These are phyloP conservation scores for Dasypogon diadema DNA, from an alignment of 2,888 invertebrate species.

Conservation along the genomic window DNA sequence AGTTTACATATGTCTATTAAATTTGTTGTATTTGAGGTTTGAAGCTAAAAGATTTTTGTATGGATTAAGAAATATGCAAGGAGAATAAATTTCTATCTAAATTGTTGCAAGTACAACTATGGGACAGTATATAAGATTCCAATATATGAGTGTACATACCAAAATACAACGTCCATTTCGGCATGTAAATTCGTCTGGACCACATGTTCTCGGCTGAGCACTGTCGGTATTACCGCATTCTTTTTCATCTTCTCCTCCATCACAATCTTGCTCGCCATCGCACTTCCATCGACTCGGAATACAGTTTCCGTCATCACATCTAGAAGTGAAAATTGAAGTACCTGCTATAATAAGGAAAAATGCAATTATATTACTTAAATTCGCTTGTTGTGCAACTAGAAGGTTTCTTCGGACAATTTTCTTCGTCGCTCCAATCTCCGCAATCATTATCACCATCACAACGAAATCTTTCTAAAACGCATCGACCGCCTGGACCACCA, in stretches of 20 bases:
- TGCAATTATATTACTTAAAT: slow-evolving; percentile 77
- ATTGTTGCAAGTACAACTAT: no score
- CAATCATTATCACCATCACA: slow-evolving; percentile 91
- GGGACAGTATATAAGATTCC: no score
- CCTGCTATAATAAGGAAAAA: not conserved
- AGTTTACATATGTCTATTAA: no score
- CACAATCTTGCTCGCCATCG: slow-evolving; percentile 84
- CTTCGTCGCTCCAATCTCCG: slow-evolving; percentile 89
- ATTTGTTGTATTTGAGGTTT: no score
- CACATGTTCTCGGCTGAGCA: slow-evolving; percentile 75
- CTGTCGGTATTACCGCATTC: slow-evolving; percentile 73
- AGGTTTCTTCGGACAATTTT: slow-evolving; percentile 77
- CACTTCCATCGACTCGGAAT: slow-evolving; percentile 83
- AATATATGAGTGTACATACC: slow-evolving; percentile 71
- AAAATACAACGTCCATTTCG: slow-evolving; percentile 80
- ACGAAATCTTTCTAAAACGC: slow-evolving; percentile 80
- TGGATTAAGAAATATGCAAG: no score
- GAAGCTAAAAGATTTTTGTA: no score
- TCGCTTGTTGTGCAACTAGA: slow-evolving; percentile 78
- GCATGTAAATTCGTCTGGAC: slow-evolving; percentile 80
- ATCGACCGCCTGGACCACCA: slow-evolving; percentile 70
- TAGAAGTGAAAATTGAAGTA: slow-evolving; percentile 61
- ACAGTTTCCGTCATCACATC: slow-evolving; percentile 82
- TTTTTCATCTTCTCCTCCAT: slow-evolving; percentile 82
- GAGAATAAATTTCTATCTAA: no score